Percentiles rank a stretch among this genome's conserved stretches.
These are phyloP conservation scores for Nemotelus pantherinus DNA, from an alignment of 2,888 invertebrate genomes.

Conservation along the genomic window DNA sequence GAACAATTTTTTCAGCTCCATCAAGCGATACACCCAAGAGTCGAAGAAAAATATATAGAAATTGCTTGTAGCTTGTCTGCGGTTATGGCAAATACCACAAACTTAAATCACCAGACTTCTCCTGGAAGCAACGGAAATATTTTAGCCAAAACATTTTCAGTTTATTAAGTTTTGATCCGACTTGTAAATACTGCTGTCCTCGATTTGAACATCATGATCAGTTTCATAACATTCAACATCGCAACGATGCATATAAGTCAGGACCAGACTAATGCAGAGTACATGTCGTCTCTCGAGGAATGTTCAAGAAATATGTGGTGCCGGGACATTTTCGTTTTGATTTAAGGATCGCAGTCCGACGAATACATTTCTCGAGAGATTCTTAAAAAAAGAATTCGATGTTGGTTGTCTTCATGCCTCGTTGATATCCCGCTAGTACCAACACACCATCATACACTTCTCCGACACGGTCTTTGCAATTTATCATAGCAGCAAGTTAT, in stretches of 20 bases:
- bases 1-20: no score
- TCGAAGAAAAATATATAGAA: no score
- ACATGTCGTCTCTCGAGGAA: not conserved
- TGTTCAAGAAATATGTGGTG: slow-evolving; percentile 28
- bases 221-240: slow-evolving; percentile 2
- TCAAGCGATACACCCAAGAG: no score
- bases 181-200: slow-evolving; percentile 42
- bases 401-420: slow-evolving; percentile 20
- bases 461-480: slow-evolving; percentile 30
- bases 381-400: slow-evolving; percentile 11
- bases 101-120: not conserved
- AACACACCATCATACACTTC: not conserved
- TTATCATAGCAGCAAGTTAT: slow-evolving; percentile 37
- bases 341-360: slow-evolving; percentile 27
- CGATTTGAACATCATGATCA: slow-evolving; percentile 36
- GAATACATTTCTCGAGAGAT: not conserved
- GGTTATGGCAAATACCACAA: not conserved
- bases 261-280: not conserved
- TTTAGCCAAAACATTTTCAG: slow-evolving; percentile 46
- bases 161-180: slow-evolving; percentile 48
- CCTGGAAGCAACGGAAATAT: not conserved
- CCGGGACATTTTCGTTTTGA: slow-evolving; percentile 44
- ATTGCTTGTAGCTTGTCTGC: no score
- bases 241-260: not conserved
- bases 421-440: not conserved